phyloP scores from a whole-genome alignment of 1,140 invertebrate genomes.

The Agrypnia vestita region DNA sequence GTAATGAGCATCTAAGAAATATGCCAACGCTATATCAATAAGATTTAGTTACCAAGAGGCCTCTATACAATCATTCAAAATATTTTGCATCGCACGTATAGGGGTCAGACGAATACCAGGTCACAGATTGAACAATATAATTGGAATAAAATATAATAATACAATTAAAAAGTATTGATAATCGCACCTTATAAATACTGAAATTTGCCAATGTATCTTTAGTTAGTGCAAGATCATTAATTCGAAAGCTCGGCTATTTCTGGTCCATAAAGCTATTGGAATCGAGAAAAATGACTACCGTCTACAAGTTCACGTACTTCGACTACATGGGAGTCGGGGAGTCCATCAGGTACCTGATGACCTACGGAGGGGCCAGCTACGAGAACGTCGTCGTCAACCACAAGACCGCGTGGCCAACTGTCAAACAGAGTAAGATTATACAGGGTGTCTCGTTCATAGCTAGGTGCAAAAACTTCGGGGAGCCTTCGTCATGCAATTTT shows the following conservation, averaged over 20 bases:
- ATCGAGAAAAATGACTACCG: constrained; percentile 47
- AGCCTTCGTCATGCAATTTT: too few relatives aligned
- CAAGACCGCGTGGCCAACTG: constrained; percentile 74
- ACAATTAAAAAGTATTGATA: background rate
- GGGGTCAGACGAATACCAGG: background rate
- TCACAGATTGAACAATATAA: background rate
- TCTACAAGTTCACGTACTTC: constrained; percentile 58
- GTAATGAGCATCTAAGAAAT: background rate
- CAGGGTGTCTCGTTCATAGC: too few relatives aligned
- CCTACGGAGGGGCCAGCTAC: constrained; percentile 80
- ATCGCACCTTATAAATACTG: constrained; percentile 9
- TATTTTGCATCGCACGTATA: background rate
- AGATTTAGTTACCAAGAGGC: background rate
- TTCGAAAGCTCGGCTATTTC: constrained; percentile 37
- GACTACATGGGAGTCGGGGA: constrained; percentile 79
- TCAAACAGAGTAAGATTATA: constrained; percentile 72
- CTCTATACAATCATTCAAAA: too few relatives aligned
- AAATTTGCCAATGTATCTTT: constrained; percentile 27
- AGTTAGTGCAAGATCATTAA: constrained; percentile 54
- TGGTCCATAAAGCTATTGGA: background rate
- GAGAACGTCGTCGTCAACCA: constrained; percentile 78
- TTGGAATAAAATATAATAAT: background rate
- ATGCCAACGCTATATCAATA: background rate
- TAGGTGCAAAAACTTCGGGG: too few relatives aligned
- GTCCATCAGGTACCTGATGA: constrained; percentile 81